phyloP scores from a whole-genome alignment of 2,113 vertebrate genomes.

The Hippopotamus amphibius region DNA sequence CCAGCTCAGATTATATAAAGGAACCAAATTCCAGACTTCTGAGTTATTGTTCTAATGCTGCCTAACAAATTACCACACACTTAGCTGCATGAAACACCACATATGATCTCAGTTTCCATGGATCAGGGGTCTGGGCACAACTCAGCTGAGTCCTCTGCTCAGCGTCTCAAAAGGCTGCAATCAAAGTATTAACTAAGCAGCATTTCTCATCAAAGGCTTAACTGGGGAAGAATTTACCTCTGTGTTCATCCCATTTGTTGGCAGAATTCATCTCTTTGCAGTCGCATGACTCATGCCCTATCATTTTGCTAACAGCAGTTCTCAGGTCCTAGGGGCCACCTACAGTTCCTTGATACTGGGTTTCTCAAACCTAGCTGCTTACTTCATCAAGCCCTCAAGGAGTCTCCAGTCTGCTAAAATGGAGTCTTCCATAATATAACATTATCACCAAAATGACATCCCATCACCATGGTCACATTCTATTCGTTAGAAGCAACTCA shows the following conservation, averaged over 20 bases:
- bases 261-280: not conserved
- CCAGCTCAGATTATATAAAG: conserved; percentile 15
- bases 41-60: not conserved
- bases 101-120: not conserved
- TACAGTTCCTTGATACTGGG: not conserved
- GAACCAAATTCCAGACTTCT: conserved; percentile 27
- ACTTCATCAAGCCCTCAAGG: not conserved
- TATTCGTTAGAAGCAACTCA: conserved; percentile 5
- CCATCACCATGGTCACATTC: not conserved
- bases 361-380: not conserved
- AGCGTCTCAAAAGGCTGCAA: not conserved
- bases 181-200: not conserved
- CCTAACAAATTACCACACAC: conserved; percentile 28
- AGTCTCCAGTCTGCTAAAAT: not conserved
- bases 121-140: not conserved
- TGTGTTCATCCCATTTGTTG: not conserved
- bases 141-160: not conserved
- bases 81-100: not conserved
- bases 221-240: not conserved
- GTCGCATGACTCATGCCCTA: not conserved
- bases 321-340: not conserved
- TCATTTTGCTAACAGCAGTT: not conserved
- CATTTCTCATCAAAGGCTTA: conserved; percentile 46
- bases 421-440: not conserved
- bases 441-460: not conserved